Evolutionary conservation across 2,888 invertebrate genomes (phyloP), one percentile per base, ranked within the genome.

Genomic region (Seira ritae): DNA sequence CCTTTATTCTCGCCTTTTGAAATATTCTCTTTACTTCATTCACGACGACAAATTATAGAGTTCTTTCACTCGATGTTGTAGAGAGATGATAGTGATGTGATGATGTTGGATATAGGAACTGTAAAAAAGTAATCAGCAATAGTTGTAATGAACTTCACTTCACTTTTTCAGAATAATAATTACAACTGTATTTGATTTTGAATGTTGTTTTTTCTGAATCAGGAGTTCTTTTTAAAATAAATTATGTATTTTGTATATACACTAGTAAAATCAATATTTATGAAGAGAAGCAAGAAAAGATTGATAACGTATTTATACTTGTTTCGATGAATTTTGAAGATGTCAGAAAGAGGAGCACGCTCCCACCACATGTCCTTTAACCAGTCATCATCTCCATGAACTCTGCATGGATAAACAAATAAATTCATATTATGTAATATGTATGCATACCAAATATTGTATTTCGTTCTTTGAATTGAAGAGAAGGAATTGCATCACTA

Each of bases 371-470:
- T 78, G 78, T 78, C 78, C 65, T 77, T 75, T 82, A 80, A 78
- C 96, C 96, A 88, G 96, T 96, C 96, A 97, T 97, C 96, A 97
- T 96, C 92, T 96, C 96, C 96, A 96, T 96, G 93, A 96, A 96
- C 93, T 96, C 96, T 96, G 94, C 89, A 94, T 95, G 91, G 17
- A 74, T 8, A 67, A 20, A 71, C 72, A 67, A 62, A 71, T 8
- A 31, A 20, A 69, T 37, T 4, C 8, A 31, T 69, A 69, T 37
- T 37, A 23, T 23, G 24, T 23, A 6, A 22, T 20, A 15, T 15
- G 20, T 3, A 19, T 66, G 20, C 8, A 12, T 12, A 62, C 65
- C 19, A 17, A 62, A 62, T 62, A n/a, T n/a, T n/a, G n/a, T n/a
- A n/a, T n/a, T n/a, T n/a, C n/a, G n/a, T n/a, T n/a, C n/a, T n/a